phyloP scores from a whole-genome alignment of 2,113 vertebrate species.

The Acrocephalus kingi region DNA sequence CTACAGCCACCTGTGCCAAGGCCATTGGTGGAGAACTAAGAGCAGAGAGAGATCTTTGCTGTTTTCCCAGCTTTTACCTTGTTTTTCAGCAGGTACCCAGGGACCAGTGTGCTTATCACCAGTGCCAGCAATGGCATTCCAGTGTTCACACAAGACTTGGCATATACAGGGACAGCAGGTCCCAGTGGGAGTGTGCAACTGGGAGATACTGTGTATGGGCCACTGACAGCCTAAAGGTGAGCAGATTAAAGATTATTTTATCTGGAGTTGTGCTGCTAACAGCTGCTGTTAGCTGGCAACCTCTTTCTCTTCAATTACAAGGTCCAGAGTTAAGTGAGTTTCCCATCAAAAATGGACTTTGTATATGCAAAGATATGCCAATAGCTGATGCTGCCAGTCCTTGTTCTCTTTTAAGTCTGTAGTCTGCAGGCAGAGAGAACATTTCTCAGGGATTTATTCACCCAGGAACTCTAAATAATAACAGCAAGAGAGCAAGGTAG shows the following conservation, averaged over 20 bases:
- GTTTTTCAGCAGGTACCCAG: background rate
- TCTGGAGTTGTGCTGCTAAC: background rate
- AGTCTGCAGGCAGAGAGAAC: background rate
- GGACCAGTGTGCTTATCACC: background rate
- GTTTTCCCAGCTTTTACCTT: background rate
- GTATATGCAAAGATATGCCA: background rate
- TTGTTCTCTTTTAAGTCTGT: background rate
- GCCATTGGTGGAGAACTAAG: background rate
- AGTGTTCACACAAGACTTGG: background rate
- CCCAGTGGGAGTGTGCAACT: background rate
- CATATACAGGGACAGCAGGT: background rate
- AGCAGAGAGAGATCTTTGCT: background rate
- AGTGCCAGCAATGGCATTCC: background rate
- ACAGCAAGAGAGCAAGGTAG: background rate
- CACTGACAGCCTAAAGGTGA: background rate
- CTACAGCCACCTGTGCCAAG: background rate
- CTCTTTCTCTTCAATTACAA: background rate
- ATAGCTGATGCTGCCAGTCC: background rate
- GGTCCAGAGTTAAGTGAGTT: background rate
- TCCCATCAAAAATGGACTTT: background rate
- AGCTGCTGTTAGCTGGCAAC: background rate
- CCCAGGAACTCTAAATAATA: background rate
- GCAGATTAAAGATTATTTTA: background rate
- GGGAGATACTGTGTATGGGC: background rate
- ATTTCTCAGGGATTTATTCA: background rate